Base-by-base conservation (phyloP, 2,888 invertebrate species). In the Synergus laeviventris region DNA sequence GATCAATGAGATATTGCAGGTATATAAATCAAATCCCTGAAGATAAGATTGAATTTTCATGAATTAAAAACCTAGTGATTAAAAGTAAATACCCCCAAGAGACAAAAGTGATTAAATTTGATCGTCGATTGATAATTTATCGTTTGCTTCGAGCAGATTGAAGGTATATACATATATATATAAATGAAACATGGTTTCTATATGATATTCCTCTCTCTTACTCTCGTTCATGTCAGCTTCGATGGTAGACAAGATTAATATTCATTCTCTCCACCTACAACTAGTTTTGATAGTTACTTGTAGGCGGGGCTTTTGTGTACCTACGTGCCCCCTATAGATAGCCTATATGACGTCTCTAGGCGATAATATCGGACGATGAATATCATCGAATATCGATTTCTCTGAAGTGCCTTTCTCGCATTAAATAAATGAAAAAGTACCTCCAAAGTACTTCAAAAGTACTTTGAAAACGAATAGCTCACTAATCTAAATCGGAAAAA, bases 381-480 rank as follows among this genome's bases (percentile, higher is more conserved):
- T 80, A 81, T 78, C 77, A 78, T 80, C 73, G 80, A 76, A 76
- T 80, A 80, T 80, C 79, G 80, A 81, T 80, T 80, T 18, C 0
- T 38, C 18, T 11, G 2, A 38, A 62, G 62, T 62, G 38, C 36
- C 76, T 79, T 79, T 81, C 78, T 79, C 73, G n/a, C n/a, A n/a
- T n/a, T n/a, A n/a, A n/a, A n/a, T n/a, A n/a, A n/a, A n/a, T n/a
- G n/a, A n/a, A n/a, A n/a, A n/a, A n/a, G n/a, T n/a, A n/a, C n/a
- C n/a, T n/a, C n/a, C n/a, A n/a, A n/a, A n/a, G n/a, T n/a, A n/a
- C n/a, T n/a, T n/a, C n/a, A n/a, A n/a, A n/a, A n/a, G n/a, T n/a
- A n/a, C n/a, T n/a, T n/a, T n/a, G n/a, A n/a, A n/a, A 62, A 62
- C n/a, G n/a, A 5, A n/a, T 9, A 2, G 4, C 11, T 39, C 7